Conservation (phyloP, 1,140 invertebrate genomes). For the Plutomurus gul region DNA sequence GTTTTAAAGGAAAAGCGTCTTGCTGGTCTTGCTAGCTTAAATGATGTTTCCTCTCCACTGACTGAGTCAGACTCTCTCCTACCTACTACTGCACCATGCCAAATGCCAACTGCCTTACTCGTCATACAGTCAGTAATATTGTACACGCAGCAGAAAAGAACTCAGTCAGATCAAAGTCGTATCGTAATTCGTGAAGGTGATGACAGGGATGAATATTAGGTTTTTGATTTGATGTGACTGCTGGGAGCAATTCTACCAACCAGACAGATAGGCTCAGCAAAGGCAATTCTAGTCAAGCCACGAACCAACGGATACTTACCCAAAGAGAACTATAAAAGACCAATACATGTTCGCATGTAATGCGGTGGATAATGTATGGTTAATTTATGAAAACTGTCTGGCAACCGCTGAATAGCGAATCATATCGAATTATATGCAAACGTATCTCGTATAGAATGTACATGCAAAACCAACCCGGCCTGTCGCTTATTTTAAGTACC, state of each 20-base stretch:
- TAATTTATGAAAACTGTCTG: constrained; percentile 8
- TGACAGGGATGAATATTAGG: background rate
- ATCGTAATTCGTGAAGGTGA: constrained; percentile 16
- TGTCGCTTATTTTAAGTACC: background rate
- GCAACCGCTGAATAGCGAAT: background rate
- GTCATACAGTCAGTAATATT: background rate
- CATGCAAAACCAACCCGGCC: background rate
- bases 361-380: background rate
- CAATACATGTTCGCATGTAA: background rate
- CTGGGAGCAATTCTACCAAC: background rate
- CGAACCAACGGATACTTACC: background rate
- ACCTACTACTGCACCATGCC: background rate
- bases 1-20: no score
- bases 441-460: background rate
- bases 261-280: no score
- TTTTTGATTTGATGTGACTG: background rate
- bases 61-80: no score
- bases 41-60: no score
- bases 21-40: no score
- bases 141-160: background rate
- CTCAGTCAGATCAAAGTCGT: background rate
- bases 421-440: no score
- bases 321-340: background rate
- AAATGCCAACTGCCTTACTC: background rate
- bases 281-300: background rate